Base-by-base conservation (phyloP, 2,888 invertebrate genomes). In the Notocelia uddmanniana region DNA sequence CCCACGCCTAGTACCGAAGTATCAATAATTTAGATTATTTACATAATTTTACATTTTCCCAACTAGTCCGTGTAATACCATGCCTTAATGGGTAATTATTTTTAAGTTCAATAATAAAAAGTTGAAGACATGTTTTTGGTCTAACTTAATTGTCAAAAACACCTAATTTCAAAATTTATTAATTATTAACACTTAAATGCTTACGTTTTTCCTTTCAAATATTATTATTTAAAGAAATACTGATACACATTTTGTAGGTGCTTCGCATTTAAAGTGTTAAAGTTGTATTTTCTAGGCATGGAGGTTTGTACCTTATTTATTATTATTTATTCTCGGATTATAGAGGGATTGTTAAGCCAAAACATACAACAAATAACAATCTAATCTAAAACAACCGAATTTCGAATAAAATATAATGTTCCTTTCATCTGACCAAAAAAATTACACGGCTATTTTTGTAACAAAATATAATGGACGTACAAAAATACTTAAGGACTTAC, bases 21-120 rank as follows among this genome's bases (percentile, higher is more conserved):
- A 31, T 58, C 13, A 68, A 50, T 52, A 60, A 59, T 41, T 60
- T 68, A 60, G 41, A 68, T 3, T 68, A 68, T 68, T 59, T 68
- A 68, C 68, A 68, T 10, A 15, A 60, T 8, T 21, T 59, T 60
- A 60, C 59, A 45, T 60, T 21, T 55, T 55, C 31, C 10, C 1
- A 50, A 19, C 45, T 45, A 45, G 3, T 50, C 10, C 10, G 19
- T 48, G n/a, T 48, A 18, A 50, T 18, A 50, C 0, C n/a, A 50
- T 50, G 50, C n/a, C 19, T 50, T 50, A 50, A 11, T 41, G 15
- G 5, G 41, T 41, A 3, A 41, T 5, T 41, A 37, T 31, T 31
- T 31, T n/a, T n/a, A n/a, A n/a, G n/a, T n/a, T n/a, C n/a, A n/a
- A n/a, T n/a, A n/a, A n/a, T 11, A 34, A 45, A 45, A 45, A 8